These are phyloP conservation scores for Cacoxenus indagator DNA, from an alignment of 2,888 invertebrate species.

Conservation along the genomic window DNA sequence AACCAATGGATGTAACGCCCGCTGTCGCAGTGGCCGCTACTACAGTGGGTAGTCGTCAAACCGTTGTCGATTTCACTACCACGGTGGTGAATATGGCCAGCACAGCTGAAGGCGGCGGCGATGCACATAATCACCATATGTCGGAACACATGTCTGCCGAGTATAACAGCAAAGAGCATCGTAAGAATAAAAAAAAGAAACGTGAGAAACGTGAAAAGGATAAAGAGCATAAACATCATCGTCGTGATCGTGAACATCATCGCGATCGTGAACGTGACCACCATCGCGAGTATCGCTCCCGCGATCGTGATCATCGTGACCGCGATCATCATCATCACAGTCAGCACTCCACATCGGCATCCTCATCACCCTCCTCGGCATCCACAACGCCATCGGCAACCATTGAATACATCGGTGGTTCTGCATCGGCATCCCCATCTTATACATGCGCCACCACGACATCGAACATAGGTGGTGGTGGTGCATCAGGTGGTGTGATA, in stretches of 20 bases:
- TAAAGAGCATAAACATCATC: constrained; percentile 59
- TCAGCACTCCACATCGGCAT: constrained; percentile 63
- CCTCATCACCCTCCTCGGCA: constrained; percentile 63
- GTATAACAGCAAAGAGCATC: constrained; percentile 64
- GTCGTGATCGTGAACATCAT: constrained; percentile 39
- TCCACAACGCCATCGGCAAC: constrained; percentile 59
- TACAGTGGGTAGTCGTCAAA: constrained; percentile 44
- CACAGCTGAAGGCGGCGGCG: constrained; percentile 44
- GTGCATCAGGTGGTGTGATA: constrained; percentile 35
- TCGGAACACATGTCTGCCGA: constrained; percentile 56
- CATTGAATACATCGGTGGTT: constrained; percentile 56
- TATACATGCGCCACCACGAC: constrained; percentile 45
- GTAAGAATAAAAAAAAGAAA: constrained; percentile 70
- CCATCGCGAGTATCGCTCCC: constrained; percentile 23
- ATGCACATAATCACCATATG: constrained; percentile 66
- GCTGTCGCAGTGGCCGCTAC: constrained; percentile 54
- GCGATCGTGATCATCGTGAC: constrained; percentile 39
- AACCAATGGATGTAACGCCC: constrained; percentile 54
- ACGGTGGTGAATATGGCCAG: constrained; percentile 60
- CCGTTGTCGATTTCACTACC: constrained; percentile 49
- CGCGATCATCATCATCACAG: constrained; percentile 53
- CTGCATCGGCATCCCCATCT: constrained; percentile 58
- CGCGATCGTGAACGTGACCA: constrained; percentile 33
- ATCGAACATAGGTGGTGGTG: constrained; percentile 26
- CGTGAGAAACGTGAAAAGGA: constrained; percentile 70